phyloP scores from a whole-genome alignment of 2,113 vertebrate species.

The Rhombomys opimus region DNA sequence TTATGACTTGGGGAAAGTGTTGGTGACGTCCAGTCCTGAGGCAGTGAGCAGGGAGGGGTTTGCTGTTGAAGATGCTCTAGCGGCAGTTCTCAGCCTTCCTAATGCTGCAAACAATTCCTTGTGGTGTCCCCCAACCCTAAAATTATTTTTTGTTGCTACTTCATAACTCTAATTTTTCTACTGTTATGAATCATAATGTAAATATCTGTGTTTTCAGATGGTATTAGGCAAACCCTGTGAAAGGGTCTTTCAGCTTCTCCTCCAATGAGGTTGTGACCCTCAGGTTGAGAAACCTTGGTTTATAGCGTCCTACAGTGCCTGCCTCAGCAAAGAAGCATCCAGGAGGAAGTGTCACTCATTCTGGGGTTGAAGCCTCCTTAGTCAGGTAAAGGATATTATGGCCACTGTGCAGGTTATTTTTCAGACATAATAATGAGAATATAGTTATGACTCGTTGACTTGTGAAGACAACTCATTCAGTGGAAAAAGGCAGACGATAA shows the following conservation, averaged over 20 bases:
- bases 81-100: too few relatives aligned
- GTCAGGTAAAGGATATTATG: neutral
- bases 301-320: neutral
- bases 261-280: neutral
- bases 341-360: neutral
- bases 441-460: neutral
- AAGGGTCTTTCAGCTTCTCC: neutral
- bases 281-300: neutral
- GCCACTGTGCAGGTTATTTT: neutral
- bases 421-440: neutral
- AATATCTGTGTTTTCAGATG: neutral
- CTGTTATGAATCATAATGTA: neutral
- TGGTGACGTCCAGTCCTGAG: neutral
- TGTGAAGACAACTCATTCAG: neutral
- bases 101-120: too few relatives aligned
- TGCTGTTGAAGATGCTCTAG: too few relatives aligned
- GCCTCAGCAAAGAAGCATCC: neutral
- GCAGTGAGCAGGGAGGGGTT: neutral
- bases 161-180: neutral
- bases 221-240: neutral
- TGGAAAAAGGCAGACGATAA: neutral
- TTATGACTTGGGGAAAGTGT: neutral
- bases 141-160: neutral
- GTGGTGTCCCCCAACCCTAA: neutral
- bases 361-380: neutral